Evolutionary conservation across 2,113 vertebrate genomes (phyloP).

Genomic region (Eclectus roratus): DNA sequence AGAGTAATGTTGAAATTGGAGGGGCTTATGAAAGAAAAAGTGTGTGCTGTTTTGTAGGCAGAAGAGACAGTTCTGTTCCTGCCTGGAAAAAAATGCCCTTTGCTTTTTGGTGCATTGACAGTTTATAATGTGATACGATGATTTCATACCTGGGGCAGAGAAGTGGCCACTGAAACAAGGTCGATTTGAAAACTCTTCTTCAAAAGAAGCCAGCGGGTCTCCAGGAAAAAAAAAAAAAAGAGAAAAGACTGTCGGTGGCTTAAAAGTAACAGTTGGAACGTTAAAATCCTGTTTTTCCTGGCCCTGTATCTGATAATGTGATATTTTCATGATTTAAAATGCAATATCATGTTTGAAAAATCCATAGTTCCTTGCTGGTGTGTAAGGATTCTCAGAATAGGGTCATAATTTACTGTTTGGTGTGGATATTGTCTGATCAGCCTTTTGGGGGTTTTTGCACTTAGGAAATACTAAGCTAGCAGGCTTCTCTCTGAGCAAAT

Average conservation of each 20-base stretch:
- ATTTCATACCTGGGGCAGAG: conserved; percentile 18
- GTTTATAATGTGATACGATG: background rate
- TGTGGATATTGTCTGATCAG: background rate
- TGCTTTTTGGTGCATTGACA: conserved; percentile 51
- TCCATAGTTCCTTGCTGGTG: background rate
- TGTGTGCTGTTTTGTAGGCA: background rate
- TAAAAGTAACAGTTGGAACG: conserved; percentile 22
- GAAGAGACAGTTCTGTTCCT: conserved; percentile 2
- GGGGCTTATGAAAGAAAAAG: background rate
- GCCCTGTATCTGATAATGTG: background rate
- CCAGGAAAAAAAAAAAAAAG: background rate
- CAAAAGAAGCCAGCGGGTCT: conserved; percentile 1
- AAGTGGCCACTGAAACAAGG: conserved; percentile 42
- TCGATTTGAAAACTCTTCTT: conserved; percentile 27
- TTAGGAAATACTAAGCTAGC: background rate
- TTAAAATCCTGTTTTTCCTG: background rate
- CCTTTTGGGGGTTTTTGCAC: background rate
- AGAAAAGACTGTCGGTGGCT: background rate
- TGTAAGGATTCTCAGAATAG: background rate
- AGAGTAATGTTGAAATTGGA: background rate
- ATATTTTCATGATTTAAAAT: conserved; percentile 6
- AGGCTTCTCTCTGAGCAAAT: background rate
- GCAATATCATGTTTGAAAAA: background rate
- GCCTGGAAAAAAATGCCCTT: background rate
- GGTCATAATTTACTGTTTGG: background rate